A percentile compares a stretch with the other conserved stretches of the same genome.
Evolutionary conservation across 2,888 invertebrate genomes (phyloP).

Genomic region (Halictus quadricinctus): DNA sequence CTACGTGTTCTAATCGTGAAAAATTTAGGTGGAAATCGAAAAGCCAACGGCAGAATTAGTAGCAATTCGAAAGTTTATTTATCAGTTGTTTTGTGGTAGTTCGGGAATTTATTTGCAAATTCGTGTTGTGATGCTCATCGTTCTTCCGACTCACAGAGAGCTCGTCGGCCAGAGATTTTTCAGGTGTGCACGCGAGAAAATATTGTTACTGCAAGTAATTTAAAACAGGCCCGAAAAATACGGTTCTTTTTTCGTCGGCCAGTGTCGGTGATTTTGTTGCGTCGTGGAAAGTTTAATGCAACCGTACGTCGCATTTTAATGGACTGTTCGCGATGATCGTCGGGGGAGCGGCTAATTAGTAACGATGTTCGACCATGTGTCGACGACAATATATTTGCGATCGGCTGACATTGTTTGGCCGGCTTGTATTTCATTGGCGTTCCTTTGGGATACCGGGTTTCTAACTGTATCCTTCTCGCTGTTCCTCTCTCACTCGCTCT

Average conservation of each 20-base stretch:
- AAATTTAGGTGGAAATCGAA: too few relatives aligned
- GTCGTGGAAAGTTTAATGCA: slow-evolving; percentile 46
- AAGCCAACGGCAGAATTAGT: too few relatives aligned
- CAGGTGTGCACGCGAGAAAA: background rate
- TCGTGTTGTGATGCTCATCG: background rate
- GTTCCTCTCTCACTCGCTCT: background rate
- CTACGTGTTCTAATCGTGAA: too few relatives aligned
- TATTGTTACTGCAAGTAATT: slow-evolving; percentile 5
- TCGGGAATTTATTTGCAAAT: background rate
- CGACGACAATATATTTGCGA: slow-evolving; percentile 37
- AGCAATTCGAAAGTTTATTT: too few relatives aligned
- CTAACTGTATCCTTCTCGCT: background rate
- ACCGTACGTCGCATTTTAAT: slow-evolving; percentile 40
- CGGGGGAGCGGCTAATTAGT: slow-evolving; percentile 45
- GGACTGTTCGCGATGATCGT: slow-evolving; percentile 22
- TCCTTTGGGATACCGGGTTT: slow-evolving; percentile 17
- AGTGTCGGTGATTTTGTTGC: slow-evolving; percentile 2
- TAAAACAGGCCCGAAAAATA: background rate
- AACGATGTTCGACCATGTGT: slow-evolving; percentile 36
- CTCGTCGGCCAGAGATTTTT: background rate
- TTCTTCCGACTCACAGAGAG: background rate
- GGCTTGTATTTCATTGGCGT: slow-evolving; percentile 36
- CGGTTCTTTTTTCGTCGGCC: slow-evolving; percentile 8
- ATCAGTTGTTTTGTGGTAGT: too few relatives aligned
- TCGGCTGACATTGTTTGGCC: slow-evolving; percentile 30